Conservation (phyloP, 2,888 invertebrate genomes). For the Beris morrisii region DNA sequence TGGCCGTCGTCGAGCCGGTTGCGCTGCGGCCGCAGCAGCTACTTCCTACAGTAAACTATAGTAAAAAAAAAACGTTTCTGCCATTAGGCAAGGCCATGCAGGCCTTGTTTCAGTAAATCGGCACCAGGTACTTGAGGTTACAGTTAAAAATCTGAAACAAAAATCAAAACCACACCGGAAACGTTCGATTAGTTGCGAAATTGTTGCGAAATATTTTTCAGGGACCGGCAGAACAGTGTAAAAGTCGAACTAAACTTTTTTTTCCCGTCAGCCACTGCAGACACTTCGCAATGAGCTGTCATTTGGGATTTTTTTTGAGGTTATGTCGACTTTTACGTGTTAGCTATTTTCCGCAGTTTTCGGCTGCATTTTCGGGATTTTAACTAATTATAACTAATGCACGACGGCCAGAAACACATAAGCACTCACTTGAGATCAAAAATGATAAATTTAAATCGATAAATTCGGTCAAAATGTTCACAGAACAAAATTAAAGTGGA, state of each 20-base stretch:
- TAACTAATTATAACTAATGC: neutral
- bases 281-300: neutral
- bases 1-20: neutral
- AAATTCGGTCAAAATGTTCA: slow-evolving; percentile 25
- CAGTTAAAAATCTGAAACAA: slow-evolving; percentile 16
- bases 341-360: slow-evolving; percentile 1
- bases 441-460: slow-evolving; percentile 14
- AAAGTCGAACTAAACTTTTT: too few species aligned
- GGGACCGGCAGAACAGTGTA: too few species aligned
- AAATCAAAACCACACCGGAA: slow-evolving; percentile 8
- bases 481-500: slow-evolving; percentile 30
- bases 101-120: slow-evolving; percentile 19
- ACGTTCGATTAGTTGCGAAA: slow-evolving; percentile 10
- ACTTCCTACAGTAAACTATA: slow-evolving; percentile 7
- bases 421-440: slow-evolving; percentile 20
- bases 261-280: too few species aligned
- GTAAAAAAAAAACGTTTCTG: slow-evolving; percentile 28
- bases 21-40: slow-evolving; percentile 10
- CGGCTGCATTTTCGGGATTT: neutral
- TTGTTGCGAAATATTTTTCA: neutral
- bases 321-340: neutral
- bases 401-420: neutral
- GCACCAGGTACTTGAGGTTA: slow-evolving; percentile 23
- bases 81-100: slow-evolving; percentile 33
- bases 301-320: neutral